phyloP scores from a whole-genome alignment of 92 coral and sea anemone species.

The Palythoa heliodiscus region DNA sequence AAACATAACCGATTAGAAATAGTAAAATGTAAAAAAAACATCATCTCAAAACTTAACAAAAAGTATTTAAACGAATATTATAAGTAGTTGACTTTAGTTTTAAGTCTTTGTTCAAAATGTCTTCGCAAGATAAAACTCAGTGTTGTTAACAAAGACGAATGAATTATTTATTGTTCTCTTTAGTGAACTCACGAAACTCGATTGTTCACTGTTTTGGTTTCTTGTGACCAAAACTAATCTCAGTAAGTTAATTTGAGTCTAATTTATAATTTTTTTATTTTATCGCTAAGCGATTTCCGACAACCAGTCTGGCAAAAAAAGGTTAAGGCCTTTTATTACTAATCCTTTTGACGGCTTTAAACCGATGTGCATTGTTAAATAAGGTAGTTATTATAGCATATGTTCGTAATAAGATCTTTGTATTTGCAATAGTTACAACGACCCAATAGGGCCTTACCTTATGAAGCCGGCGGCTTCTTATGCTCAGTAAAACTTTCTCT shows the following conservation, averaged over 20 bases:
- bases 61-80: neutral
- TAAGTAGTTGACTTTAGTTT: neutral
- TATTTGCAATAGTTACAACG: neutral
- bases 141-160: neutral
- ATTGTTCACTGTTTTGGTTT: neutral
- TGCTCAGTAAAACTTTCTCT: slow-evolving; percentile 17
- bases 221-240: neutral
- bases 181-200: slow-evolving; percentile 1
- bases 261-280: neutral
- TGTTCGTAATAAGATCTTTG: neutral
- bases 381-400: neutral
- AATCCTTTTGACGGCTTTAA: neutral
- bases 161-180: slow-evolving; percentile 23
- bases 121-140: neutral
- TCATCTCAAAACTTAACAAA: too few relatives aligned
- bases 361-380: neutral
- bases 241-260: neutral
- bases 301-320: neutral
- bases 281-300: neutral
- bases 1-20: too few relatives aligned
- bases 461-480: slow-evolving; percentile 35
- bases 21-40: too few relatives aligned
- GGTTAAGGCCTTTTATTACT: neutral
- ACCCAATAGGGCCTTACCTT: neutral
- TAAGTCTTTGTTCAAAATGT: neutral